phyloP scores from a whole-genome alignment of 2,113 vertebrate species.

The Tupaia chinensis region DNA sequence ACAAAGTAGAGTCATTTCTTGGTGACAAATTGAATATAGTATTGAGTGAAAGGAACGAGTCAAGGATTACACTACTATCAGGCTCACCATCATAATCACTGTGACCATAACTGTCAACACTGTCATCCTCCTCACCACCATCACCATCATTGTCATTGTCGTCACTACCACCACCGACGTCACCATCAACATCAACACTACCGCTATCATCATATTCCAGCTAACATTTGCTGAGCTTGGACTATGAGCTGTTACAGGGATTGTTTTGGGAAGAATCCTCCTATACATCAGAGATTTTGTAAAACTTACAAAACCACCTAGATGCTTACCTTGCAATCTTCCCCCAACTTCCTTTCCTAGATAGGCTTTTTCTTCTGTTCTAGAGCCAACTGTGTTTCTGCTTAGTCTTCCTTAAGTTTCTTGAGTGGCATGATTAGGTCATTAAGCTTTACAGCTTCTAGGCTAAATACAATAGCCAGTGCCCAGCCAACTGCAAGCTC shows the following conservation, averaged over 20 bases:
- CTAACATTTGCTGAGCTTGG: neutral
- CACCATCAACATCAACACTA: neutral
- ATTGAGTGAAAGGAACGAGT: neutral
- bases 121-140: neutral
- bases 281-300: neutral
- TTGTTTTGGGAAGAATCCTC: neutral
- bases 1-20: neutral
- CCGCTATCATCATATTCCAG: neutral
- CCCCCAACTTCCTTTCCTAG: conserved; percentile 1
- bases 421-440: neutral
- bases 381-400: neutral
- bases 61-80: neutral
- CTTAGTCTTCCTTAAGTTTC: neutral
- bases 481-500: neutral
- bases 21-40: neutral
- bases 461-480: neutral
- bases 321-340: neutral
- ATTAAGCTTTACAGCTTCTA: neutral
- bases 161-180: neutral
- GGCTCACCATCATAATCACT: neutral
- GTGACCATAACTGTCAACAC: too few relatives aligned
- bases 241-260: neutral
- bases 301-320: neutral
- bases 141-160: neutral
- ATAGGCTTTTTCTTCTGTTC: neutral